Base-by-base conservation (phyloP, 2,888 invertebrate species). In the Tuberolachnus salignus region DNA sequence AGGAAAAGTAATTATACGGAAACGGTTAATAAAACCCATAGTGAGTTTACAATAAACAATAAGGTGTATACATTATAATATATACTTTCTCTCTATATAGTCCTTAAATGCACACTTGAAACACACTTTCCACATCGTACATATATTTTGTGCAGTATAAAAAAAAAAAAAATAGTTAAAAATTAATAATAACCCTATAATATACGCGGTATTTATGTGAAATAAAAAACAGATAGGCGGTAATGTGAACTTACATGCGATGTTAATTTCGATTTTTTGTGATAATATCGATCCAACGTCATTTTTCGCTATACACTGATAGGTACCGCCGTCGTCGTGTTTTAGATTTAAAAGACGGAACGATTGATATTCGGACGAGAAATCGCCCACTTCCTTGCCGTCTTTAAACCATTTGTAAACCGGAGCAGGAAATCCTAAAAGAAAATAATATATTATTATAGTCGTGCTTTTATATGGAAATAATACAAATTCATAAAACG, bases 351-450 rank as follows among this genome's bases (percentile, higher is more conserved):
- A 90, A 83, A 97, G 94, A 85, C 92, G 92, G 87, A 92, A 93
- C 86, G 92, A 93, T 83, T 92, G 89, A 44, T 74, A 74, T 85
- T 94, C 94, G 19, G 92, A 90, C 80, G 93, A 91, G 85, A 92
- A 92, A 85, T 95, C 94, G 81, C 89, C 90, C 82, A 95, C 88
- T 73, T 92, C 91, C 80, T 88, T 85, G 59, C 93, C 94, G 86
- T 97, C 92, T 87, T 94, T 95, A 82, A 94, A 87, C 97, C 97
- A 97, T 85, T 92, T 91, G 87, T 95, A 97, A 86, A 92, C 92
- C 53, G 96, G 95, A 84, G 92, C 92, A n/a, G 97, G 97, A 86
- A 92, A 92, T 83, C 95, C 95, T 94, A 88, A 8, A 88, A 88
- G 81, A 83, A 0, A 19, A 64, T 23, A 66, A n/a, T 49, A 11